Evolutionary conservation across 2,113 vertebrate species (phyloP), one percentile per base, ranked within the genome.

Genomic region (Felis chaus): DNA sequence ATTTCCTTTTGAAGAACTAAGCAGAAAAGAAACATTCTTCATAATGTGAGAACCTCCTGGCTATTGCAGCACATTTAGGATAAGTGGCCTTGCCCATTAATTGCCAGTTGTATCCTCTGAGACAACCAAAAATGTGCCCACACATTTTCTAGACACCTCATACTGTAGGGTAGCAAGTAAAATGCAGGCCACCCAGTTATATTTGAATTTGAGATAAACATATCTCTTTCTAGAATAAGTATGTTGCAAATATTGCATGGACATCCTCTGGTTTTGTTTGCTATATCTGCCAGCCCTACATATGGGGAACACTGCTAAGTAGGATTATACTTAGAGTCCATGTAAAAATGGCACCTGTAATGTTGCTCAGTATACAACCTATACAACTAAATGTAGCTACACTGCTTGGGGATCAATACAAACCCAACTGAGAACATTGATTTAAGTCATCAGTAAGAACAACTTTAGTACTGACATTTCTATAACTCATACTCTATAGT

Each of bases 1-100:
- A 89, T 36, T 65, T 16, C 2, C 31, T 76, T 71, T 81, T 97
- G 33, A 89, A 73, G 41, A 97, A 85, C 82, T 92, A 95, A 90
- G 14, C 14, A 45, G 55, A 65, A 92, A 66, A 96, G 50, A 18
- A 93, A 79, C 31, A 83, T 71, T 91, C 5, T n/a, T 95, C 12
- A 66, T 25, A 65, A 81, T 21, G 29, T n/a, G 29, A 95, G 57
- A 68, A 33, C 91, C 25, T 78, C 48, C 8, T 41, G 39, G 18
- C 15, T 74, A 90, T 73, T 89, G 63, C 21, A 80, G 25, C 36
- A 80, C 48, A 91, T 73, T 41, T 84, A 89, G 7, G 50, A 55
- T 63, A 94, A 92, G 39, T 80, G 23, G 10, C 3, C 29, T n/a
- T 81, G 33, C 41, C 21, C 78, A 68, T 50, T 90, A 89, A 55